Base-by-base conservation (phyloP, 2,797 vertebrate genomes). In the Margarornis squamiger region DNA sequence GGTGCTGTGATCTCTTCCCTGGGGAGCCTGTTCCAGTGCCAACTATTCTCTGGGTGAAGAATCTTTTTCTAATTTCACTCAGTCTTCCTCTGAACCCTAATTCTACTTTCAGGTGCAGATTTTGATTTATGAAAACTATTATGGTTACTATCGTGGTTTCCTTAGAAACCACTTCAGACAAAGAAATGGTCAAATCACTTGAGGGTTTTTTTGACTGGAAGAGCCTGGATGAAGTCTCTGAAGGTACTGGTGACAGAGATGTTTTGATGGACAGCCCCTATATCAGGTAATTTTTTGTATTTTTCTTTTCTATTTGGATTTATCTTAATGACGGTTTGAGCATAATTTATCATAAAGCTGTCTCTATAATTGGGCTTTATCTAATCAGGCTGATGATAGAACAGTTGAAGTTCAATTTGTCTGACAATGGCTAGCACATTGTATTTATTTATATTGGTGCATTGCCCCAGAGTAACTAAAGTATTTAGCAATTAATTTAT, bases 161-260 rank as follows among this genome's bases (percentile, higher is more conserved):
- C 80, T 78, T 94, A 93, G 83, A 88, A 94, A 94, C 20, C 20
- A 63, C 45, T n/a, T 80, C 67, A 91, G 38, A 27, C 34, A n/a
- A 83, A 20, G 52, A 80, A 51, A 41, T 88, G n/a, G 14, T 38
- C 32, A 71, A 82, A 88, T 63, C 19, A 49, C 19, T 22, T 13
- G 36, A 54, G 7, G 0, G 18, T 70, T 45, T 63, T 83, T 78
- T 73, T 49, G 14, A 18, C 54, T 86, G 49, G n/a, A 78, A 90
- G 22, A 58, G 12, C 23, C 23, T 63, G 29, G 20, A 36, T 67
- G 39, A 74, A 8, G 11, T 86, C 61, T 84, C 54, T 84, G 66
- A 74, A 81, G n/a, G 29, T 52, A 45, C 9, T 49, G 45, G 14
- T 63, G 54, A 66, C 30, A 71, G n/a, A 79, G 8, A 4, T 76